Percentiles rank a stretch among this genome's conserved stretches.
These are phyloP conservation scores for Brienomyrus brachyistius DNA, from an alignment of 2,113 vertebrate species.

Conservation along the genomic window DNA sequence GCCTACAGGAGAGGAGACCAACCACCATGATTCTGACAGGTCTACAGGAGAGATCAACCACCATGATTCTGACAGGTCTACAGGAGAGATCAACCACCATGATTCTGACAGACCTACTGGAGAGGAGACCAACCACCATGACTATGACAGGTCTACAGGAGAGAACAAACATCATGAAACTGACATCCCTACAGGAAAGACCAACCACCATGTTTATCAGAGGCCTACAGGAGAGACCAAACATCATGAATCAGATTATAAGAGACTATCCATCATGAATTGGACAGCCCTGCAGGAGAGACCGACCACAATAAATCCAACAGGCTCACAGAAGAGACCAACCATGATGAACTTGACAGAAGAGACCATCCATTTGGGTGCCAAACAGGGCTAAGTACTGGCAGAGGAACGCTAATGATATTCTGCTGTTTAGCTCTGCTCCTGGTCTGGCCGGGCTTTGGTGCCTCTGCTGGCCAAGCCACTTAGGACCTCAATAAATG, in stretches of 20 bases:
- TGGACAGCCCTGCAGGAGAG: background rate
- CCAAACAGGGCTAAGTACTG: background rate
- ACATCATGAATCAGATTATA: background rate
- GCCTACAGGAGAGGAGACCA: background rate
- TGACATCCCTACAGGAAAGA: no score
- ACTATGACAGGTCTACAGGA: background rate
- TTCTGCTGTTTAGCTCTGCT: background rate
- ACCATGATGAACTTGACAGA: background rate
- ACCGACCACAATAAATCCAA: background rate
- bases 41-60: background rate
- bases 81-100: no score
- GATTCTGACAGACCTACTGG: no score
- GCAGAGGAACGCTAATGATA: background rate
- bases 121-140: background rate
- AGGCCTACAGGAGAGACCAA: background rate
- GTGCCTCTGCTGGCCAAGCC: conserved; percentile 5
- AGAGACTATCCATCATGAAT: background rate
- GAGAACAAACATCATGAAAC: background rate
- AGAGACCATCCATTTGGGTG: background rate
- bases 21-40: background rate
- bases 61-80: background rate
- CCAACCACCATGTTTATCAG: no score
- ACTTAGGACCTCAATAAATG: conserved; percentile 39
- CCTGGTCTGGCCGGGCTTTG: no score
- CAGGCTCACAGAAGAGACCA: background rate